Evolutionary conservation across 30 jellyfish, hydroid and myxozoan genomes (phyloP).

Genomic region (Morbakka virulenta): DNA sequence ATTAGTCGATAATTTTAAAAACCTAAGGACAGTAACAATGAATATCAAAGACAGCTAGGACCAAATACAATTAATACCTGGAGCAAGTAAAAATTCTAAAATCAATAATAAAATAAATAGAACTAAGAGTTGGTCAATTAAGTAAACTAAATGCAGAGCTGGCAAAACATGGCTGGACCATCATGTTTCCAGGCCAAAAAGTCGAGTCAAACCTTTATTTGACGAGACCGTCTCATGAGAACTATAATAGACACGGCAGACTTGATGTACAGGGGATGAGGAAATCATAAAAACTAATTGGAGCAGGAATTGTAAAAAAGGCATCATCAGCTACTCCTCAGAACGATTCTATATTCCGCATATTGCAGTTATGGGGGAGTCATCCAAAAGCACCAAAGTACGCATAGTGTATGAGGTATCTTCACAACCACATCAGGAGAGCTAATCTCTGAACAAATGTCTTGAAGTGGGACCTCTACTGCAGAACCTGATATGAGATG

Average conservation of each 20-base stretch:
- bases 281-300: slow-evolving; percentile 18
- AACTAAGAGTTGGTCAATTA: slow-evolving; percentile 38
- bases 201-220: slow-evolving; percentile 9
- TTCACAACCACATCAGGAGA: too few relatives aligned
- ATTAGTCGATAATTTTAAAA: not conserved
- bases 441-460: slow-evolving; percentile 68
- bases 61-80: slow-evolving; percentile 30
- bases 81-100: not conserved
- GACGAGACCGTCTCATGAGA: slow-evolving; percentile 18
- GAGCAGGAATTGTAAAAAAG: slow-evolving; percentile 22
- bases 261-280: slow-evolving; percentile 53
- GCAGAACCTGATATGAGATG: slow-evolving; percentile 28
- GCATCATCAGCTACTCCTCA: slow-evolving; percentile 6
- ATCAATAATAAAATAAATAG: slow-evolving; percentile 11
- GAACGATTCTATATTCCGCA: slow-evolving; percentile 48
- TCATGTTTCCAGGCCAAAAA: slow-evolving; percentile 67
- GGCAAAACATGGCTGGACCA: slow-evolving; percentile 52
- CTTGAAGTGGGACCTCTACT: slow-evolving; percentile 66
- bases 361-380: slow-evolving; percentile 32
- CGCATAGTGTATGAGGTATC: too few relatives aligned
- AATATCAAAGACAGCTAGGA: slow-evolving; percentile 8
- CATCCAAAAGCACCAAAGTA: slow-evolving; percentile 20
- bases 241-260: slow-evolving; percentile 39
- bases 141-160: slow-evolving; percentile 59
- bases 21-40: slow-evolving; percentile 14